These are phyloP conservation scores for Protaetia brevitarsis DNA, from an alignment of 1,140 invertebrate genomes.

Conservation along the genomic window DNA sequence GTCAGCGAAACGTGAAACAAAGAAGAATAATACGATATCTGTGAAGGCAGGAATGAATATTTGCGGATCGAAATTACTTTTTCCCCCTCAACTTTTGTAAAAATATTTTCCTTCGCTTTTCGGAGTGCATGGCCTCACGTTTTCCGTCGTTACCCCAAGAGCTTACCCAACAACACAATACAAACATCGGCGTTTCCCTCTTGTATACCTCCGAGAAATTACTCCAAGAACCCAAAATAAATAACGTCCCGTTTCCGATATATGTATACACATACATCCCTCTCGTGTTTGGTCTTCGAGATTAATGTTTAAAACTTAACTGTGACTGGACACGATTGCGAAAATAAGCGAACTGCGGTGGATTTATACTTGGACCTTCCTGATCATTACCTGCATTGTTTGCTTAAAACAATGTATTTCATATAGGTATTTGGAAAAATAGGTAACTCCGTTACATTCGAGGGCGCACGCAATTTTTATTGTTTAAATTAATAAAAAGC, in stretches of 20 bases:
- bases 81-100: background rate
- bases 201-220: background rate
- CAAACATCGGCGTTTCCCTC: background rate
- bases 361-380: too few species aligned
- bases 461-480: too few species aligned
- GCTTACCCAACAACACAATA: background rate
- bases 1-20: background rate
- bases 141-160: background rate
- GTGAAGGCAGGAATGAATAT: background rate
- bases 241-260: background rate
- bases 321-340: too few species aligned
- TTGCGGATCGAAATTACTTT: constrained; percentile 7
- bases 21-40: background rate
- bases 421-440: too few species aligned
- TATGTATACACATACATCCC: background rate
- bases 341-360: too few species aligned
- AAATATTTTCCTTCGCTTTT: background rate
- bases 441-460: too few species aligned
- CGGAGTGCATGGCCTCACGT: background rate
- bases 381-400: too few species aligned
- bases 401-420: too few species aligned
- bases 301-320: background rate
- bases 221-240: background rate
- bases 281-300: background rate
- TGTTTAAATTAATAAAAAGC: too few species aligned